Conservation (phyloP, 37 sponge, comb jelly and placozoan genomes). For the Dysidea cf. avara region DNA sequence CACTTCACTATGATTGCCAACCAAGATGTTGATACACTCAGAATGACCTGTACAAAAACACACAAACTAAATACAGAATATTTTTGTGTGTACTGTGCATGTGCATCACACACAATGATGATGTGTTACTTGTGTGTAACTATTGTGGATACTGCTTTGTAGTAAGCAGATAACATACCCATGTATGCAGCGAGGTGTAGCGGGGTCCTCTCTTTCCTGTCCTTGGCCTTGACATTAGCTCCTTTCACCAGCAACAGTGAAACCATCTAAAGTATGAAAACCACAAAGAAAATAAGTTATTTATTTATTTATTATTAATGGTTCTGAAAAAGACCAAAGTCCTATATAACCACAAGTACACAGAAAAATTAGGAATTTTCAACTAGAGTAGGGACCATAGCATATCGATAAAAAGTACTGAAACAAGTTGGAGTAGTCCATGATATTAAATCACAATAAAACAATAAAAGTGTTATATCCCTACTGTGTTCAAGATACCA, state of each 20-base stretch:
- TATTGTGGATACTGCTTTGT: too few species aligned
- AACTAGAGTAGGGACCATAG: too few species aligned
- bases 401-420: too few species aligned
- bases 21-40: conserved; percentile 70
- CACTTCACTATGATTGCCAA: conserved; percentile 71
- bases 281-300: too few species aligned
- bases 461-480: too few species aligned
- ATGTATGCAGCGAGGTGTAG: conserved; percentile 81
- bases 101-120: neutral
- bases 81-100: neutral
- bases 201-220: conserved; percentile 65
- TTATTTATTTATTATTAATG: too few species aligned
- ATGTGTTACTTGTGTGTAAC: neutral
- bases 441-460: too few species aligned
- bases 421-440: too few species aligned
- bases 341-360: too few species aligned
- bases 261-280: conserved; percentile 80
- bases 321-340: too few species aligned
- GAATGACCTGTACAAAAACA: conserved; percentile 45
- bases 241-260: conserved; percentile 81
- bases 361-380: too few species aligned
- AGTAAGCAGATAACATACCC: conserved; percentile 56
- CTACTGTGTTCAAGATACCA: too few species aligned
- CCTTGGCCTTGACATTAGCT: conserved; percentile 52
- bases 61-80: neutral